A percentile compares a stretch with the other conserved stretches of the same genome.
These are phyloP conservation scores for Oncorhynchus nerka DNA, from an alignment of 2,113 vertebrate species.

Conservation along the genomic window DNA sequence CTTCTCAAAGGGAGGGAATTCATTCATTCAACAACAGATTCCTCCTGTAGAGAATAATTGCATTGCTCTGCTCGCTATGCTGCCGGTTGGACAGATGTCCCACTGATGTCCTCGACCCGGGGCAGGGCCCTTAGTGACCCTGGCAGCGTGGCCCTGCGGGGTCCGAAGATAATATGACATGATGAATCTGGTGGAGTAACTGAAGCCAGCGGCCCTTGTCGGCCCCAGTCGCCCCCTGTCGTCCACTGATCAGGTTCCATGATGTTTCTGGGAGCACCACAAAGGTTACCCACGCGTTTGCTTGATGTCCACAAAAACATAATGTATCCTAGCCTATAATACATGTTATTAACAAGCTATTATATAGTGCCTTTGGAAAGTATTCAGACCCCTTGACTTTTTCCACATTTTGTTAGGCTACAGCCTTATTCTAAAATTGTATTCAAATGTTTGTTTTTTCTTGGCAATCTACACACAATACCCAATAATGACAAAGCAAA, in stretches of 20 bases:
- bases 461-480: no score
- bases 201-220: background rate
- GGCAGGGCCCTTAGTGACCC: background rate
- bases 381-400: no score
- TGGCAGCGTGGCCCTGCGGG: background rate
- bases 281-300: conserved; percentile 7
- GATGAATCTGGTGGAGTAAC: background rate
- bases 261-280: background rate
- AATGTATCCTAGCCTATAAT: no score
- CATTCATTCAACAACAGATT: no score
- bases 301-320: background rate
- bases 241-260: background rate
- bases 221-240: background rate
- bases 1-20: no score
- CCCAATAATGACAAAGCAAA: no score
- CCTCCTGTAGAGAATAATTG: conserved; percentile 43
- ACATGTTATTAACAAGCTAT: no score
- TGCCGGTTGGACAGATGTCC: conserved; percentile 15
- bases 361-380: no score
- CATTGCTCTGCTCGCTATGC: conserved; percentile 34
- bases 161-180: background rate
- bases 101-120: conserved; percentile 19
- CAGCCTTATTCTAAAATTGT: no score
- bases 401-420: no score
- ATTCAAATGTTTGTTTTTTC: no score